Conservation (phyloP, 2,888 invertebrate species). For the Hypomecis atomaria region DNA sequence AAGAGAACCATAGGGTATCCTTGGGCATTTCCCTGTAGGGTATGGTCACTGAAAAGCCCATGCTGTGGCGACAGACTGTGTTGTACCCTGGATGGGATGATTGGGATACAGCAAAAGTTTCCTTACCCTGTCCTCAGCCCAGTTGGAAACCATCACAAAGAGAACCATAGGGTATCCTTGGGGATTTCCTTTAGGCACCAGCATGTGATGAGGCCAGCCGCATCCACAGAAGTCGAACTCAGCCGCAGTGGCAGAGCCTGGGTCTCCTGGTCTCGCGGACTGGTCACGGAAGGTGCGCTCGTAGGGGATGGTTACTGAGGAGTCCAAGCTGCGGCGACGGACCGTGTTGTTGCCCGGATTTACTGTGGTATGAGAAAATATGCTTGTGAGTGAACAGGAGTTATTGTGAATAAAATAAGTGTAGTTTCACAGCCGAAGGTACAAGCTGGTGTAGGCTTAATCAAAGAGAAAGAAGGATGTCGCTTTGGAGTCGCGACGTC, state of each 20-base stretch:
- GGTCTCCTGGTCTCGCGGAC: conserved; percentile 83
- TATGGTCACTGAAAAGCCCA: conserved; percentile 92
- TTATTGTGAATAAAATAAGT: neutral
- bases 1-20: conserved; percentile 89
- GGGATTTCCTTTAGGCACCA: conserved; percentile 88
- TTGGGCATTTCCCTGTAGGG: conserved; percentile 86
- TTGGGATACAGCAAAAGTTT: conserved; percentile 61
- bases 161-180: conserved; percentile 88
- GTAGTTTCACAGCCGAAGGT: too few relatives aligned
- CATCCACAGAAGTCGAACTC: conserved; percentile 94
- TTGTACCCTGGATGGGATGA: conserved; percentile 88
- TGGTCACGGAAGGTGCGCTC: conserved; percentile 92
- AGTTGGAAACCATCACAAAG: conserved; percentile 92
- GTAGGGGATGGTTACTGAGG: conserved; percentile 93
- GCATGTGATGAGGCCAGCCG: conserved; percentile 94
- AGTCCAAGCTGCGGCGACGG: conserved; percentile 87
- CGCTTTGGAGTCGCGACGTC: too few relatives aligned
- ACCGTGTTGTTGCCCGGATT: conserved; percentile 88
- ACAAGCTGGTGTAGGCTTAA: too few relatives aligned
- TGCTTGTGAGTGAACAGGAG: neutral
- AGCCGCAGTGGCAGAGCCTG: conserved; percentile 74
- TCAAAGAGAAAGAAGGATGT: too few relatives aligned
- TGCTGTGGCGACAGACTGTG: conserved; percentile 86
- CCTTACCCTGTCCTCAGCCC: conserved; percentile 80
- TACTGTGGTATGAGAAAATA: conserved; percentile 72